phyloP scores from a whole-genome alignment of 2,113 vertebrate genomes.

The Paramisgurnus dabryanus region DNA sequence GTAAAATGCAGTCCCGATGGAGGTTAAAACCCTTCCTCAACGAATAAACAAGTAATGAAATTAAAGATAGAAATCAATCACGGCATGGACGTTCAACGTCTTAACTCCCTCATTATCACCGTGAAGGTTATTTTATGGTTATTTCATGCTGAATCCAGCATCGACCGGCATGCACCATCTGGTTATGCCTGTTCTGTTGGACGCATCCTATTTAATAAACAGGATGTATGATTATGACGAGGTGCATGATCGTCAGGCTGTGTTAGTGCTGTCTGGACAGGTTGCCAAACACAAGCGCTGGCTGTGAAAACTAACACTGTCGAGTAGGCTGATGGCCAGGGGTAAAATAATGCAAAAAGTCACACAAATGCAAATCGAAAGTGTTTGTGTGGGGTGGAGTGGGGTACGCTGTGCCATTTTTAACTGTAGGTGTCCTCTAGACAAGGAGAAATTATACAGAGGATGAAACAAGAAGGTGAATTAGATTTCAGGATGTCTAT shows the following conservation, averaged over 20 bases:
- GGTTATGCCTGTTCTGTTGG: conserved; percentile 29
- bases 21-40: background rate
- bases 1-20: background rate
- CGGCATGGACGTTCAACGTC: background rate
- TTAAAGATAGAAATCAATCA: conserved; percentile 36
- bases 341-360: background rate
- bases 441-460: too few relatives aligned
- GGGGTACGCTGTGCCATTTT: too few relatives aligned
- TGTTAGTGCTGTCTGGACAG: conserved; percentile 20
- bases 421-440: too few relatives aligned
- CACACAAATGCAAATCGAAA: too few relatives aligned
- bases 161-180: conserved; percentile 35
- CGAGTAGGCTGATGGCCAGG: background rate
- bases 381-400: too few relatives aligned
- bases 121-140: conserved; percentile 43
- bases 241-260: conserved; percentile 20
- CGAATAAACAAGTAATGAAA: conserved; percentile 32
- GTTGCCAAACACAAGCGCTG: conserved; percentile 1
- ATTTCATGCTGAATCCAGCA: conserved; percentile 41
- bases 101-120: conserved; percentile 28
- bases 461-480: too few relatives aligned
- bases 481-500: too few relatives aligned
- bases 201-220: conserved; percentile 47
- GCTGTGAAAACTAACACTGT: conserved; percentile 13
- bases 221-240: conserved; percentile 46